These are phyloP conservation scores for Chrysodeixis includens DNA, from an alignment of 2,888 invertebrate species.

Conservation along the genomic window DNA sequence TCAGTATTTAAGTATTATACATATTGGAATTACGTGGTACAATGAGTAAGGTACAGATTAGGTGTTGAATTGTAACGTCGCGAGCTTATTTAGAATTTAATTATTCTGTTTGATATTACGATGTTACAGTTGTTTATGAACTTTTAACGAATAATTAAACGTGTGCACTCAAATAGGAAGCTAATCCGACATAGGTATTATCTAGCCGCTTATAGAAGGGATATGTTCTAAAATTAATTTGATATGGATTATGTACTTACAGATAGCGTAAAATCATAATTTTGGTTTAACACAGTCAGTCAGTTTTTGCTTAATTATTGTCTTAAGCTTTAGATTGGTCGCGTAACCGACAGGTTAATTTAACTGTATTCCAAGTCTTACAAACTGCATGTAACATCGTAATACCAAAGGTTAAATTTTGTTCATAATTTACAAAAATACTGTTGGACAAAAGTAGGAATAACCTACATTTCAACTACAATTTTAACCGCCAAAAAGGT, in stretches of 20 bases:
- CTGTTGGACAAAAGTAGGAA: slow-evolving; percentile 72
- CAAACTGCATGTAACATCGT: slow-evolving; percentile 55
- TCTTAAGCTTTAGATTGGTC: background rate
- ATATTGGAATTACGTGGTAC: background rate
- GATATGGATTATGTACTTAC: too few species aligned
- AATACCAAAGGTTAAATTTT: slow-evolving; percentile 47
- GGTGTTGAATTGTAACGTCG: slow-evolving; percentile 14
- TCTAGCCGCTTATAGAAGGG: too few species aligned
- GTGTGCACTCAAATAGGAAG: too few species aligned
- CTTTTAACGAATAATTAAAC: too few species aligned
- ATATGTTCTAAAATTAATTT: too few species aligned
- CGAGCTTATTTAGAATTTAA: slow-evolving; percentile 34
- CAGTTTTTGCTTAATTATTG: background rate
- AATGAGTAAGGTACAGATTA: background rate
- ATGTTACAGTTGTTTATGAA: slow-evolving; percentile 55
- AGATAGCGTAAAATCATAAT: too few species aligned
- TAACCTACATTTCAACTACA: slow-evolving; percentile 65
- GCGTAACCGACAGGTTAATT: background rate
- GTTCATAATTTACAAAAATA: slow-evolving; percentile 73
- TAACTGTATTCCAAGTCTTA: background rate
- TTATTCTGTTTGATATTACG: slow-evolving; percentile 37
- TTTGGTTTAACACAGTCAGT: background rate
- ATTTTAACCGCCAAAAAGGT: slow-evolving; percentile 57
- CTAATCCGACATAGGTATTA: too few species aligned
- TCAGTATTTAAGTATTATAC: too few species aligned